Evolutionary conservation across 2,113 vertebrate genomes (phyloP).

Genomic region (Myotis brandtii): DNA sequence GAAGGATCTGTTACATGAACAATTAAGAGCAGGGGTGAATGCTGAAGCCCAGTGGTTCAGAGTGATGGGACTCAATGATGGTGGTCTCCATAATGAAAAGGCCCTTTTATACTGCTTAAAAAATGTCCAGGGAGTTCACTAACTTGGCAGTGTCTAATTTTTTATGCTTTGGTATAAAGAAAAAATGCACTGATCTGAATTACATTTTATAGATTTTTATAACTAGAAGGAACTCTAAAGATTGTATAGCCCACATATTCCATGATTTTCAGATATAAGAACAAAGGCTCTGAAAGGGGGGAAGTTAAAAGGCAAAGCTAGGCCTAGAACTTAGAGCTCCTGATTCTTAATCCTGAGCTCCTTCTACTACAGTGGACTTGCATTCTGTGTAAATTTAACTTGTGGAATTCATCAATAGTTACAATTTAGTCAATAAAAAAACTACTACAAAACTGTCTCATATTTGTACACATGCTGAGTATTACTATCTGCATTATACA

Average conservation of each 20-base stretch:
- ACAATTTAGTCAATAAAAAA: not conserved
- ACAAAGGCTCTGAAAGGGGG: not conserved
- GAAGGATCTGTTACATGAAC: not conserved
- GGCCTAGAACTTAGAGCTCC: not conserved
- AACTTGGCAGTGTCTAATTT: not conserved
- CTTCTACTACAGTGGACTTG: not conserved
- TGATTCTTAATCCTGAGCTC: not conserved
- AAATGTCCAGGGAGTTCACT: not conserved
- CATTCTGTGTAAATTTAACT: slow-evolving; percentile 6
- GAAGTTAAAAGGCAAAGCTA: not conserved
- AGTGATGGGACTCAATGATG: not conserved
- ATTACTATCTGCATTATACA: not conserved
- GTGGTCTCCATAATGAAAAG: not conserved
- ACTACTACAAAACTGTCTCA: not conserved
- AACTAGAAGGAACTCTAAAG: not conserved
- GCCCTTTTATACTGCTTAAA: not conserved
- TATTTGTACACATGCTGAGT: not conserved
- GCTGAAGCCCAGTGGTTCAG: not conserved
- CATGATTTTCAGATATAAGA: slow-evolving; percentile 27
- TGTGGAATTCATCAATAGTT: not conserved
- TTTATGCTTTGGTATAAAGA: slow-evolving; percentile 3
- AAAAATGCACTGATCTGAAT: not conserved
- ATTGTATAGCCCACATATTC: not conserved
- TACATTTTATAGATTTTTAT: slow-evolving; percentile 35
- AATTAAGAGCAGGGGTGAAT: slow-evolving; percentile 1